These are phyloP conservation scores for Drosophila ironensis DNA, from an alignment of 1,140 invertebrate species.

Conservation along the genomic window DNA sequence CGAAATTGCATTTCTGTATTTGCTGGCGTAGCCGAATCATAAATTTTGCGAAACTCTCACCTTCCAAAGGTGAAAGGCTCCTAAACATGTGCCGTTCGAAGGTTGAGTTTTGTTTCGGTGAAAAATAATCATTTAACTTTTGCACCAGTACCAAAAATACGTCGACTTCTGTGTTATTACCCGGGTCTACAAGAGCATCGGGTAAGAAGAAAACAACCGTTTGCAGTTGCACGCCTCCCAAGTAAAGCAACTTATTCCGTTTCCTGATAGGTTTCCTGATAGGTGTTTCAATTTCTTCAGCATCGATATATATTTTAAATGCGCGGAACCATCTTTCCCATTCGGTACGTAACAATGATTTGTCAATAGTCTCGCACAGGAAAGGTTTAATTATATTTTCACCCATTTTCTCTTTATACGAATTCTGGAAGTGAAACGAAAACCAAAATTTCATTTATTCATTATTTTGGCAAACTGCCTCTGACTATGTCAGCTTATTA, in stretches of 20 bases:
- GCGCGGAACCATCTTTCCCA: no score
- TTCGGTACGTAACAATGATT: background rate
- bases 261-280: constrained; percentile 1
- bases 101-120: no score
- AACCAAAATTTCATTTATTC: constrained; percentile 1
- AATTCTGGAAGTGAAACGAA: constrained; percentile 1
- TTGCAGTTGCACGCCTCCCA: constrained; percentile 19
- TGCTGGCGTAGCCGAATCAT: constrained; percentile 10
- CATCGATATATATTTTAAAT: constrained; percentile 16
- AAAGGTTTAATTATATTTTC: constrained; percentile 9
- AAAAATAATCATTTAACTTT: no score
- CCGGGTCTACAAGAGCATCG: no score
- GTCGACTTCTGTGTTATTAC: no score
- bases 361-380: constrained; percentile 1
- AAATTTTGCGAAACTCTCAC: constrained; percentile 19
- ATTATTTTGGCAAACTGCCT: background rate
- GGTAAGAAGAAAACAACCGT: no score
- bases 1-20: constrained; percentile 18
- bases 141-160: no score
- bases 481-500: no score
- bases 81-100: no score
- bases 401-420: background rate
- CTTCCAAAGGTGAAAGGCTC: constrained; percentile 9
- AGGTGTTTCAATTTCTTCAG: constrained; percentile 2
- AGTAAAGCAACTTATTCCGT: constrained; percentile 6